Evolutionary conservation across 2,113 vertebrate genomes (phyloP), one percentile per base, ranked within the genome.

Genomic region (Neolamprologus modestus): DNA sequence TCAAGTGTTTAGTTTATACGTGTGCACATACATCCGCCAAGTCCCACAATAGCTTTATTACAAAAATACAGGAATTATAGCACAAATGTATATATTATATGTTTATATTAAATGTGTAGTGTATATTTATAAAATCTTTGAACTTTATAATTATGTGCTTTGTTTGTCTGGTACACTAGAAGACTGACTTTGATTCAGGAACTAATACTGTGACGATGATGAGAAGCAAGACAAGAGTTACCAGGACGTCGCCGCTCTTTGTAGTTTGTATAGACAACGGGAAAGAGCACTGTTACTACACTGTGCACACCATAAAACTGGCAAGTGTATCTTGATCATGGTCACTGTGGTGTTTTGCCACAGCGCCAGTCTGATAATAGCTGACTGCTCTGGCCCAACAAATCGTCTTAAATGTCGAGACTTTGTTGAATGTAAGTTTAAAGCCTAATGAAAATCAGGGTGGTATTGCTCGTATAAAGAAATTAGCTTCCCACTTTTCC

Each of bases 171-270:
- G 19, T 37, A 5, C 0, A 66, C 61, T 0, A 19, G 59, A 66
- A 13, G 31, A 66, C 61, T 37, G 33, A 66, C 33, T 66, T 66
- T 1, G 33, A 66, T 37, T n/a, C 2, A 66, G 19, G 2, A n/a
- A 66, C 33, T 13, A 66, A 1, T 3, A n/a, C 17, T 63, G 31
- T 2, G 61, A 66, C 17, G 9, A 66, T n/a, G 31, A 37, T n/a
- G 31, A 35, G 61, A 66, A 35, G 31, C 17, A 63, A 66, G 31
- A 9, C 31, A 66, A 37, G 3, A 37, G 33, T 66, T 66, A 66
- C 10, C 61, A 66, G 10, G 28, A n/a, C 0, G 33, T 35, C 0
- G 17, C 17, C 1, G 9, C 17, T 12, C 33, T n/a, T 37, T 66
- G 17, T 37, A 66, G 33, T 66, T 66, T 66, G 33, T 1, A 66